Evolutionary conservation across 2,797 vertebrate species (phyloP).

Genomic region (Amblyopsis hoosieri): DNA sequence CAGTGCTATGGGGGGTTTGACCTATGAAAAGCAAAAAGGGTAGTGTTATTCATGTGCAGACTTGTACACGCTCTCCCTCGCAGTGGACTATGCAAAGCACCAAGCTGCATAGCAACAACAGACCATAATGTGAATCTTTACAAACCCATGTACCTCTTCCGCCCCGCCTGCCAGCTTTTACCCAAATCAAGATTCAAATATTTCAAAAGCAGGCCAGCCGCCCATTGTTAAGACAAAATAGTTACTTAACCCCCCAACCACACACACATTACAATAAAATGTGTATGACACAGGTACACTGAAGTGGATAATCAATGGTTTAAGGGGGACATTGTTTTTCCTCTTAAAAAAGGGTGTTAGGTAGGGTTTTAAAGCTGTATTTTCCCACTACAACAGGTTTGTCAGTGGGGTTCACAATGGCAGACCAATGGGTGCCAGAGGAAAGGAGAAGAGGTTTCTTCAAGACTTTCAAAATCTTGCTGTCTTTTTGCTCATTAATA

Average conservation of each 20-base stretch:
- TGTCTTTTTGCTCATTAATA: too few species aligned
- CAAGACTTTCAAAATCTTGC: too few species aligned
- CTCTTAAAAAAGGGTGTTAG: too few species aligned
- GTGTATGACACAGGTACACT: slow-evolving; percentile 12
- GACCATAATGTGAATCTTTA: slow-evolving; percentile 24
- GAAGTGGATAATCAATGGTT: too few species aligned
- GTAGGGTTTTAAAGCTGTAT: too few species aligned
- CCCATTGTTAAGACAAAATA: slow-evolving; percentile 1
- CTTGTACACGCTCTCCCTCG: background rate
- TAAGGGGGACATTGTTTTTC: too few species aligned
- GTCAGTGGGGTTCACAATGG: too few species aligned
- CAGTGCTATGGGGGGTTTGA: background rate
- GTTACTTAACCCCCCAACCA: background rate
- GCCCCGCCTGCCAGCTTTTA: slow-evolving; percentile 30
- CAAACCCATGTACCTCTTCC: slow-evolving; percentile 1
- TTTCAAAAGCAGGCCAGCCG: slow-evolving; percentile 11
- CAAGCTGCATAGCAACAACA: slow-evolving; percentile 4
- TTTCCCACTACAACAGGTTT: too few species aligned
- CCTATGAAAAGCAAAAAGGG: slow-evolving; percentile 2
- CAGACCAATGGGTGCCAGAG: too few species aligned
- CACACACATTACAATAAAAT: background rate
- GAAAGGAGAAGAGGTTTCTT: too few species aligned
- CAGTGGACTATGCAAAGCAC: slow-evolving; percentile 11
- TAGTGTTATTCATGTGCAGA: background rate
- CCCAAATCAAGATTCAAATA: slow-evolving; percentile 72